These are phyloP conservation scores for Hypanus sabinus DNA, from an alignment of 2,113 vertebrate species.

Conservation along the genomic window DNA sequence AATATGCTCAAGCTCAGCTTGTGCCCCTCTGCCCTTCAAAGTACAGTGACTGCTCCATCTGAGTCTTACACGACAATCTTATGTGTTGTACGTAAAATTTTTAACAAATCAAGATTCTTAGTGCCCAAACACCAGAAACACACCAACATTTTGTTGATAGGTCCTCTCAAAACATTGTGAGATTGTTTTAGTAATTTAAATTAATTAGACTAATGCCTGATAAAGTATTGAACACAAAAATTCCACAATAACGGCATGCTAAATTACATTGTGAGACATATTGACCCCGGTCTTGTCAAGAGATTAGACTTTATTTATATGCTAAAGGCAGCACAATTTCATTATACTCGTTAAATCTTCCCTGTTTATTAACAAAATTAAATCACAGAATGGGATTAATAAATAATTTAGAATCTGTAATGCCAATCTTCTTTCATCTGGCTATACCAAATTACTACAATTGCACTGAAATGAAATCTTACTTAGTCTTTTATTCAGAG, in stretches of 20 bases:
- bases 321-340: neutral
- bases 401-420: neutral
- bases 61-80: too few relatives aligned
- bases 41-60: too few relatives aligned
- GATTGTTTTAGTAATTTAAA: neutral
- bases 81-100: too few relatives aligned
- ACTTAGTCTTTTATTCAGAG: neutral
- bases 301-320: slow-evolving; percentile 5
- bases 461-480: neutral
- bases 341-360: neutral
- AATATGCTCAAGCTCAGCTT: too few relatives aligned
- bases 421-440: neutral
- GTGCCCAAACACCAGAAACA: too few relatives aligned
- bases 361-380: slow-evolving; percentile 25
- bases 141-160: neutral
- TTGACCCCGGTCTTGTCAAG: neutral
- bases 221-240: neutral
- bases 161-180: neutral
- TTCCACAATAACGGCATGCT: neutral
- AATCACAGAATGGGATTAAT: neutral
- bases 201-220: neutral
- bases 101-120: too few relatives aligned
- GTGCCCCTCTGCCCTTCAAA: too few relatives aligned
- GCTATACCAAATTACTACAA: neutral
- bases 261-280: neutral